Conservation (phyloP, 2,113 vertebrate species). For the Hystrix cristata region DNA sequence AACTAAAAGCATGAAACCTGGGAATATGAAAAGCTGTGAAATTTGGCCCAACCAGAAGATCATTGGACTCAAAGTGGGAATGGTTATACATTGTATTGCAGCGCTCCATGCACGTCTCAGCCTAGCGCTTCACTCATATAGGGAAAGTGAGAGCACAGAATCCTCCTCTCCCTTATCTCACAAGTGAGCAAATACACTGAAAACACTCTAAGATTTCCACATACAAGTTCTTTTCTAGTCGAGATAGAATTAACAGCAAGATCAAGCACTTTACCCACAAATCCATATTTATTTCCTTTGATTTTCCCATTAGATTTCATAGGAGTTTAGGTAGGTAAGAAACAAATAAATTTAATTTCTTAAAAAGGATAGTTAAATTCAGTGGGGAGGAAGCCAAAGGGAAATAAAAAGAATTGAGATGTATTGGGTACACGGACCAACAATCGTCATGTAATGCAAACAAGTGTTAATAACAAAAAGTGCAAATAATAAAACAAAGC, state of each 20-base stretch:
- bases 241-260: neutral
- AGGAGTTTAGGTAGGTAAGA: conserved; percentile 6
- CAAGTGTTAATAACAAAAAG: neutral
- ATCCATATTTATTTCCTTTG: conserved; percentile 34
- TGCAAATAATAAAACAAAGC: neutral
- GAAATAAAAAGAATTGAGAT: neutral
- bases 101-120: neutral
- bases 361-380: conserved; percentile 25
- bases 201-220: neutral
- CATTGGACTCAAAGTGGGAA: neutral
- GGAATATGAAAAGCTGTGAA: neutral
- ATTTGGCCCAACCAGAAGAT: neutral
- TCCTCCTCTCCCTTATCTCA: neutral
- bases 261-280: conserved; percentile 13
- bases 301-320: conserved; percentile 47
- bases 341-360: conserved; percentile 1
- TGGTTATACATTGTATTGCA: accelerated
- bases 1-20: neutral
- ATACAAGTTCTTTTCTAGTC: neutral
- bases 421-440: neutral
- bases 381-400: neutral
- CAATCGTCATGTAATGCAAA: neutral
- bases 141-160: neutral
- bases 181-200: neutral
- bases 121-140: accelerated